Evolutionary conservation across 35 echinoderm and acorn worm species (phyloP), one percentile per base, ranked within the genome.

Genomic region (Chiridota heheva): DNA sequence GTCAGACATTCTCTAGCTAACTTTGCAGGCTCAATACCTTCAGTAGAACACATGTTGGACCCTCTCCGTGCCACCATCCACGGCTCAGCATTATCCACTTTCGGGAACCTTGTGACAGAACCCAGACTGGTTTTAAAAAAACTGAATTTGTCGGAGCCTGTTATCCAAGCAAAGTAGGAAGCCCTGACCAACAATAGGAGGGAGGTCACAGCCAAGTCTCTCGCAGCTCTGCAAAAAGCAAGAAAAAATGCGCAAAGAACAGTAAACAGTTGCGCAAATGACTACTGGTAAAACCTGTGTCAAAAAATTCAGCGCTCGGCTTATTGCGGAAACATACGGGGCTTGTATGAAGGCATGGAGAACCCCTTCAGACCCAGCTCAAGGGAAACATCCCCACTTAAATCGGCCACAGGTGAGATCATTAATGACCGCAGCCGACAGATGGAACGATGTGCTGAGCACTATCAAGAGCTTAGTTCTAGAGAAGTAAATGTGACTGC

Each of bases 231-330:
- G 40, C 31, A 68, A 34, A 72, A 5, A 16, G 36, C 76, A 5
- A 81, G 85, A 33, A 85, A 26, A 5, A 40, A 41, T 57, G 47
- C 43, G 34, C 67, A 85, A 34, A 39, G 29, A 22, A 74, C 45
- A 40, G 67, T 56, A 33, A 30, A 69, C 40, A 43, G 36, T 18
- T 85, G 82, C 33, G 84, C 72, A 20, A 86, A 86, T 46, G 43
- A 63, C 39, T 86, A 86, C 41, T 86, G 84, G 84, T 29, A n/a
- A 32, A 42, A 60, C 24, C 66, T 88, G 10, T 57, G 80, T 46
- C 17, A 2, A 6, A 80, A 35, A 3, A 81, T 82, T 26, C 76
- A 63, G 63, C 24, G 32, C 3, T 33, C 67, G 44, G 68, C 87
- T 20, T 57, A 63, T 42, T 66, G 7, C 31, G 80, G 87, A 1